These are phyloP conservation scores for Ferdinandea cuprea DNA, from an alignment of 2,888 invertebrate genomes.

Conservation along the genomic window DNA sequence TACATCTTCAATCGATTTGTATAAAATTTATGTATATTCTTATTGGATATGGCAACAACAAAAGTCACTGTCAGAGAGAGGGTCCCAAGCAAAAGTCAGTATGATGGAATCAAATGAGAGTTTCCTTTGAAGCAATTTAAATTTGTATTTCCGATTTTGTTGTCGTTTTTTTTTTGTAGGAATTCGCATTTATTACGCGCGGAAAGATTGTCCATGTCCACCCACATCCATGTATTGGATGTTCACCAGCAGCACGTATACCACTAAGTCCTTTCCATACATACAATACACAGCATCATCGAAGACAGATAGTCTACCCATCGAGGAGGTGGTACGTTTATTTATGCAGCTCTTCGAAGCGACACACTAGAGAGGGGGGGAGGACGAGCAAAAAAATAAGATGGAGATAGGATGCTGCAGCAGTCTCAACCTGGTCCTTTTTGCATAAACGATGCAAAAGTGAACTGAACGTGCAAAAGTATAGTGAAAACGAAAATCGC, in stretches of 20 bases:
- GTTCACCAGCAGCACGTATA: constrained; percentile 13
- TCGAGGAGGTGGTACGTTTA: constrained; percentile 51
- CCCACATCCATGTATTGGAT: constrained; percentile 46
- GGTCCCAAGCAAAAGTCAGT: constrained; percentile 49
- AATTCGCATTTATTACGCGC: constrained; percentile 12
- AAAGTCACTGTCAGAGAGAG: constrained; percentile 3
- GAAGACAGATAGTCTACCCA: background rate
- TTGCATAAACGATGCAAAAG: constrained; percentile 58
- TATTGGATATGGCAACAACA: constrained; percentile 7
- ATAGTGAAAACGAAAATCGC: constrained; percentile 43
- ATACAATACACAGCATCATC: background rate
- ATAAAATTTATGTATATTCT: constrained; percentile 26
- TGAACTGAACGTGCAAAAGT: constrained; percentile 17
- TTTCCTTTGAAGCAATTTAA: constrained; percentile 65
- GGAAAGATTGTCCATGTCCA: constrained; percentile 42
- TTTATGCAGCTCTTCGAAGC: constrained; percentile 47
- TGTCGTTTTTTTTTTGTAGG: constrained; percentile 10
- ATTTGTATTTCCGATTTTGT: constrained; percentile 54
- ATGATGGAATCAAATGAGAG: constrained; percentile 61
- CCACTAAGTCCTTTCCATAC: constrained; percentile 24
- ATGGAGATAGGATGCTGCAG: background rate
- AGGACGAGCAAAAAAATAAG: background rate
- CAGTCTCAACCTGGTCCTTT: constrained; percentile 39
- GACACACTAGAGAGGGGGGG: background rate
- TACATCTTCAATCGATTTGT: constrained; percentile 44